Percentiles rank a stretch among this genome's conserved stretches.
Evolutionary conservation across 2,113 vertebrate species (phyloP).

Genomic region (Microtus pennsylvanicus): DNA sequence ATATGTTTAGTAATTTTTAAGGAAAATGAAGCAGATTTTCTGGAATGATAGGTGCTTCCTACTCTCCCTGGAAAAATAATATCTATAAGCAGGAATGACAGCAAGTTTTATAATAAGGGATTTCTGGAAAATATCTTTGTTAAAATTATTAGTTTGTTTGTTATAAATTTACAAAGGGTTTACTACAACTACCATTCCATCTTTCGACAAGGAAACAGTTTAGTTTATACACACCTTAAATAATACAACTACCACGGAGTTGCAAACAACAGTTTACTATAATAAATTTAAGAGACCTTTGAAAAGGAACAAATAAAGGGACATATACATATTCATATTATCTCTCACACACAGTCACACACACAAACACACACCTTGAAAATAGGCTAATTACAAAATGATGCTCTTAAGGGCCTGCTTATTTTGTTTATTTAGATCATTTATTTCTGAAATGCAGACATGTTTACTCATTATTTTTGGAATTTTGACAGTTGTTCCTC

Average conservation of each 20-base stretch:
- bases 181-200: neutral
- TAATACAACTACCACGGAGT: neutral
- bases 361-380: neutral
- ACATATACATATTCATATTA: neutral
- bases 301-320: too few relatives aligned
- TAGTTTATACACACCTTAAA: conserved; percentile 6
- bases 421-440: conserved; percentile 43
- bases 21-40: conserved; percentile 12
- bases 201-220: neutral
- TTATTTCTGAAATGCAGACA: conserved; percentile 54
- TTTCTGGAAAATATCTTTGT: neutral
- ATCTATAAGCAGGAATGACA: neutral
- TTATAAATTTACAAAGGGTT: conserved; percentile 18
- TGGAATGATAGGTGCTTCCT: neutral
- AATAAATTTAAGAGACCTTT: neutral
- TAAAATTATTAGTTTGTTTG: conserved; percentile 61
- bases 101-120: neutral
- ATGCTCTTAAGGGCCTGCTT: neutral
- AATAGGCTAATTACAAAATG: conserved; percentile 38
- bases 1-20: neutral
- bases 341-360: neutral
- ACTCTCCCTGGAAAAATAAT: neutral
- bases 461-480: conserved; percentile 63
- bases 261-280: neutral
- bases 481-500: conserved; percentile 13